Evolutionary conservation across 2,888 invertebrate genomes (phyloP), one percentile per base, ranked within the genome.

Genomic region (Sarcophaga carnaria): DNA sequence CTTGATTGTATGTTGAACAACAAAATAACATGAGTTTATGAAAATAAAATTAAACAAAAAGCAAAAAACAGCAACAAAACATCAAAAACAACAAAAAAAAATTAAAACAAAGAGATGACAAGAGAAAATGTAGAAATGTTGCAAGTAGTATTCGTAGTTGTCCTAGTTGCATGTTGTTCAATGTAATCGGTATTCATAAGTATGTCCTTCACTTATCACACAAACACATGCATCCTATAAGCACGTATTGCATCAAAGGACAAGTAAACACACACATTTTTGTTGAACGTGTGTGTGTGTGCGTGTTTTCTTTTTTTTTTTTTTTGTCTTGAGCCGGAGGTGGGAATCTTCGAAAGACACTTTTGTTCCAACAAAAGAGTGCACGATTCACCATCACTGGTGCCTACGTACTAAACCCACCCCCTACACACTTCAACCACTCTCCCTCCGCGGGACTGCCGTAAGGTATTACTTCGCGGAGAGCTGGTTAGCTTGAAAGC

Each of bases 21-120:
- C 69, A 77, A 81, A 83, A 81, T 83, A 78, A 83, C 77, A 86
- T 70, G 83, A 83, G 83, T 80, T 86, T 83, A 86, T 83, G 77
- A 83, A 83, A 86, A 64, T 59, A 69, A 63, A 37, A 78, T 22
- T 17, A 37, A 59, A 54, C 20, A 11, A 12, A 75, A 74, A 63
- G 25, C 20, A 64, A n/a, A 37, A 37, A 37, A 37, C 10, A 22
- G 27, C 25, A 20, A 12, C 54, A 62, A 37, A 37, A 6, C 37
- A 37, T 74, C 37, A 37, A 45, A 66, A 27, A 77, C 27, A 27
- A 45, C 62, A 67, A 76, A n/a, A n/a, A 22, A 64, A 10, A 75
- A 27, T 0, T 54, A 64, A 37, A 25, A 25, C 62, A 37, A 37
- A 37, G 20, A 8, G 27, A 66, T 25, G 47, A 67, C 54, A 76